Evolutionary conservation across 2,888 invertebrate species (phyloP).

Genomic region (Spilosoma lubricipeda): DNA sequence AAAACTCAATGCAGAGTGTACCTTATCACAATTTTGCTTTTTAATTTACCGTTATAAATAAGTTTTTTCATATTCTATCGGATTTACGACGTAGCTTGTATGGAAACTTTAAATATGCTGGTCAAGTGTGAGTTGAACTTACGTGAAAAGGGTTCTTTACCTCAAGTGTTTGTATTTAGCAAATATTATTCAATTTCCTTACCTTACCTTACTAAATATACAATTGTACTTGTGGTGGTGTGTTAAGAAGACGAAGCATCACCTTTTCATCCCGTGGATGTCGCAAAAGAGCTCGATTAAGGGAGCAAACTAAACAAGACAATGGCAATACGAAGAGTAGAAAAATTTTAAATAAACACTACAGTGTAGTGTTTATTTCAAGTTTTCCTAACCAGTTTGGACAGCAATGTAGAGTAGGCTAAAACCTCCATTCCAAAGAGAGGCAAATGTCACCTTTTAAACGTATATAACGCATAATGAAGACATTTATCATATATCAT

Average conservation of each 20-base stretch:
- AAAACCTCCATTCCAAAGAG: no score
- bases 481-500: not conserved
- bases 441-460: not conserved
- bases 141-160: not conserved
- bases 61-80: constrained; percentile 32
- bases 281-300: no score
- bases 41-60: constrained; percentile 36
- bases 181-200: not conserved
- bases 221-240: no score
- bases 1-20: constrained; percentile 33
- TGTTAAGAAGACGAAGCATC: no score
- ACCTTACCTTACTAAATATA: no score
- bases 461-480: not conserved
- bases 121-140: not conserved
- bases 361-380: no score
- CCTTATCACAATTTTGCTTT: constrained; percentile 39
- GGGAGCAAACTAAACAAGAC: no score
- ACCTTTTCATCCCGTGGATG: no score
- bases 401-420: no score
- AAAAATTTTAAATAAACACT: no score
- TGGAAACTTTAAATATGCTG: constrained; percentile 24
- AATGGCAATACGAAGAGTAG: no score
- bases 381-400: no score
- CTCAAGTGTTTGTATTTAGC: not conserved
- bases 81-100: constrained; percentile 32